These are phyloP conservation scores for Planiliza haematocheilus DNA, from an alignment of 2,113 vertebrate genomes.

Conservation along the genomic window DNA sequence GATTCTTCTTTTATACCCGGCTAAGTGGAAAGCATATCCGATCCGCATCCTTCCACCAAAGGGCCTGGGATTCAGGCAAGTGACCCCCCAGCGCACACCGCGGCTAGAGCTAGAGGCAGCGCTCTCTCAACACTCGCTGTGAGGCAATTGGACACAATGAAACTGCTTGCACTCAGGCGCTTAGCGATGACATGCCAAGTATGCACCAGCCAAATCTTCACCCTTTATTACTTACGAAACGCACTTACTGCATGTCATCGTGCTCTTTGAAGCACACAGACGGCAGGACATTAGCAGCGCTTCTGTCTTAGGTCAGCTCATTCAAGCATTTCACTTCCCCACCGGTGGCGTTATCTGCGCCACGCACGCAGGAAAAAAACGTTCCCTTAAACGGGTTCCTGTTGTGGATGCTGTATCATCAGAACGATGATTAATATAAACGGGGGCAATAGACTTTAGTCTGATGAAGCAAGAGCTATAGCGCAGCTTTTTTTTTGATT, in stretches of 20 bases:
- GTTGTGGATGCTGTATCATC: background rate
- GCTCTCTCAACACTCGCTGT: constrained; percentile 55
- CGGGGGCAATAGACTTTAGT: background rate
- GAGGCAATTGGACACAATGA: constrained; percentile 48
- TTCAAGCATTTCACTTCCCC: constrained; percentile 37
- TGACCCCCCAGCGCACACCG: constrained; percentile 19
- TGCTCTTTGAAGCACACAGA: constrained; percentile 59
- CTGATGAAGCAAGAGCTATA: background rate
- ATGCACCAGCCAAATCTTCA: constrained; percentile 61
- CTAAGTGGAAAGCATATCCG: background rate
- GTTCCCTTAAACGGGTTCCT: no score
- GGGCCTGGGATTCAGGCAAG: constrained; percentile 23
- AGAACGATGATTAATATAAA: background rate
- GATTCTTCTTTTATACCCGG: no score
- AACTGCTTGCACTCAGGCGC: constrained; percentile 43
- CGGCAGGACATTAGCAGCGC: constrained; percentile 55
- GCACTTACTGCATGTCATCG: constrained; percentile 68
- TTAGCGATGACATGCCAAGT: constrained; percentile 59
- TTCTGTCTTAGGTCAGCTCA: constrained; percentile 63
- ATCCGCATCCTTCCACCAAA: background rate
- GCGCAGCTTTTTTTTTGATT: no score
- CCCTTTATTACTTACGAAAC: constrained; percentile 62
- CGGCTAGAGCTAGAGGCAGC: constrained; percentile 38
- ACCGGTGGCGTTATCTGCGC: constrained; percentile 19
- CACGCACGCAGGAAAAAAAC: constrained; percentile 11